Conservation (phyloP, 2,797 vertebrate species). For the Rhinogobio ventralis region DNA sequence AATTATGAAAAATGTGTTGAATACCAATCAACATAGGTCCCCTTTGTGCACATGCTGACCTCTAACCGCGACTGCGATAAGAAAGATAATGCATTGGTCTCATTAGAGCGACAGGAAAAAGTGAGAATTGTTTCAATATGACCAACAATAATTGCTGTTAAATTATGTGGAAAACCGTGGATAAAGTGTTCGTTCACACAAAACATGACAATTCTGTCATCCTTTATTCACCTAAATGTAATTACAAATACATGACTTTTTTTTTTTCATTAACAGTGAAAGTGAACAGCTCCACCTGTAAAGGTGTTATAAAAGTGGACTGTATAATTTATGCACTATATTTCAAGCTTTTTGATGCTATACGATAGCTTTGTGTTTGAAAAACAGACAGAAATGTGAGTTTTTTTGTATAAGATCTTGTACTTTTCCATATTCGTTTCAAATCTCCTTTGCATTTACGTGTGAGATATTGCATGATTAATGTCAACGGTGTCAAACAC, state of each 20-base stretch:
- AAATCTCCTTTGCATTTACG: background rate
- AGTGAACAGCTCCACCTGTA: background rate
- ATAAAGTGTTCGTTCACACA: background rate
- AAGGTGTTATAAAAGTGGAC: background rate
- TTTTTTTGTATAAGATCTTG: background rate
- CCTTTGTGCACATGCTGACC: conserved; percentile 53
- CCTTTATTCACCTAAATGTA: background rate
- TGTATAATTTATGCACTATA: background rate
- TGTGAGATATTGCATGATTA: background rate
- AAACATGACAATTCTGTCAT: background rate
- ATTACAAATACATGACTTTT: background rate
- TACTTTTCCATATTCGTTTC: background rate
- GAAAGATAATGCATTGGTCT: conserved; percentile 51
- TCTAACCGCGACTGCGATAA: conserved; percentile 48
- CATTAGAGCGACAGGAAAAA: conserved; percentile 47
- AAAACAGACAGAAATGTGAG: background rate
- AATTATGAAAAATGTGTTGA: conserved; percentile 56
- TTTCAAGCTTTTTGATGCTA: background rate
- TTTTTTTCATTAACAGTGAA: background rate
- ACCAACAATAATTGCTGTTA: conserved; percentile 27
- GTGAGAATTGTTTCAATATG: conserved; percentile 35
- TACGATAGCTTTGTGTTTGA: background rate
- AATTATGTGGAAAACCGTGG: conserved; percentile 1
- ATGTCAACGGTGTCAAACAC: too few relatives aligned
- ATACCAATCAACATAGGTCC: conserved; percentile 58